Evolutionary conservation across 2,113 vertebrate species (phyloP).

Genomic region (Bombycilla garrulus): DNA sequence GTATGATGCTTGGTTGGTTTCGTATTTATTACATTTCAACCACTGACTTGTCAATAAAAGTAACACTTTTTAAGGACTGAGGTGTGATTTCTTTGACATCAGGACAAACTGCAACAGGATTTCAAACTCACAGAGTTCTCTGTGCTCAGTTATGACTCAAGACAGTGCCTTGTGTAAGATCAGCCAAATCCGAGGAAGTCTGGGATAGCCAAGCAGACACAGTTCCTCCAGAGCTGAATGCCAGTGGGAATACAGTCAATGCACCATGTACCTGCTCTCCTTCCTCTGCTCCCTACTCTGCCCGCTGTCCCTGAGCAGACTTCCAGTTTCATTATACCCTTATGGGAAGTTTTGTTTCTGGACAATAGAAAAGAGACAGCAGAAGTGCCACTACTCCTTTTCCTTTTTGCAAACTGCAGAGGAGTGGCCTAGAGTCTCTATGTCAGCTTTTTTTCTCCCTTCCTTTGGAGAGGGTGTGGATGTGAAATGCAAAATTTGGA

Average conservation of each 20-base stretch:
- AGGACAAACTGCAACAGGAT: not conserved
- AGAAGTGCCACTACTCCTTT: not conserved
- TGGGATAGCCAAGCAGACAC: not conserved
- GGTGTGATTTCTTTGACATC: not conserved
- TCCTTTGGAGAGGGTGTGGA: not conserved
- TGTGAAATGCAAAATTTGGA: conserved; percentile 17
- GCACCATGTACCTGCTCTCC: not conserved
- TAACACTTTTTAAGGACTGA: not conserved
- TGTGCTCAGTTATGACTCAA: not conserved
- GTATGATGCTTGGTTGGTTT: not conserved
- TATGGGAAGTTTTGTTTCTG: not conserved
- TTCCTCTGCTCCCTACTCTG: not conserved
- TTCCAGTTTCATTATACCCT: not conserved
- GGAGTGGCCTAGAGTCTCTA: not conserved
- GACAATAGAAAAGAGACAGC: not conserved
- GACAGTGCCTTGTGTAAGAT: not conserved
- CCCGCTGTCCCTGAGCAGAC: not conserved
- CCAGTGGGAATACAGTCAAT: not conserved
- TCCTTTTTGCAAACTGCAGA: not conserved
- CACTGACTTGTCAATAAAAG: conserved; percentile 44
- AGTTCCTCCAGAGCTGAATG: not conserved
- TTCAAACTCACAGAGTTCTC: not conserved
- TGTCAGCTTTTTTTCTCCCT: not conserved
- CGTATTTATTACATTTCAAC: not conserved
- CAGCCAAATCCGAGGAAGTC: not conserved